A percentile compares a stretch with the other conserved stretches of the same genome.
phyloP scores from a whole-genome alignment of 2,797 vertebrate species.

The Diplodus sargus region DNA sequence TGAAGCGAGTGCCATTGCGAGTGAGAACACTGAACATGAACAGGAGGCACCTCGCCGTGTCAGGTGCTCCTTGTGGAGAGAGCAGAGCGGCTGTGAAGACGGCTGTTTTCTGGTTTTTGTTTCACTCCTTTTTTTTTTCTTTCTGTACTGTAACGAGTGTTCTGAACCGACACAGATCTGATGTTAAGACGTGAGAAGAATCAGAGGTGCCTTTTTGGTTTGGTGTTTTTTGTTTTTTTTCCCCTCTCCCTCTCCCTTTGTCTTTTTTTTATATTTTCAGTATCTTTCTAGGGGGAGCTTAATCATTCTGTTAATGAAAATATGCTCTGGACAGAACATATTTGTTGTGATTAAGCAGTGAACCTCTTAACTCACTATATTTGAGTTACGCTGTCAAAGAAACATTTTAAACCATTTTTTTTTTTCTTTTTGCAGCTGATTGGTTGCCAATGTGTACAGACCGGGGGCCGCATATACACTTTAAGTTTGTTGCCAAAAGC shows the following conservation, averaged over 20 bases:
- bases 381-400: constrained; percentile 75
- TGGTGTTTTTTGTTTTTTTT: constrained; percentile 52
- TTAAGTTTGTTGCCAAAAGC: constrained; percentile 15
- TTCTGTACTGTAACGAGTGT: constrained; percentile 49
- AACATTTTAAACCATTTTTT: constrained; percentile 45
- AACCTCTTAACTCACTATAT: constrained; percentile 83
- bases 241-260: constrained; percentile 1
- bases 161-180: constrained; percentile 51
- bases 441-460: constrained; percentile 35
- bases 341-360: constrained; percentile 84
- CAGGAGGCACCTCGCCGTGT: constrained; percentile 47
- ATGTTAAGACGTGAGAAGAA: constrained; percentile 50
- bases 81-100: constrained; percentile 31
- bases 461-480: not conserved
- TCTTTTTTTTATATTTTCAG: constrained; percentile 52
- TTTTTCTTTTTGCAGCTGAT: constrained; percentile 41
- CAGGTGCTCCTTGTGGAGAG: not conserved
- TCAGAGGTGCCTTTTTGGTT: constrained; percentile 83
- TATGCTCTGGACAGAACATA: constrained; percentile 79
- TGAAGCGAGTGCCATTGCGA: constrained; percentile 64
- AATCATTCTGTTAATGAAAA: constrained; percentile 75
- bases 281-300: constrained; percentile 79
- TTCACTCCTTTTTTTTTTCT: constrained; percentile 47
- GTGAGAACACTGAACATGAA: constrained; percentile 36
- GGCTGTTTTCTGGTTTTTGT: constrained; percentile 18